Conservation (phyloP, 1,140 invertebrate genomes). For the Drosophila arizonae region DNA sequence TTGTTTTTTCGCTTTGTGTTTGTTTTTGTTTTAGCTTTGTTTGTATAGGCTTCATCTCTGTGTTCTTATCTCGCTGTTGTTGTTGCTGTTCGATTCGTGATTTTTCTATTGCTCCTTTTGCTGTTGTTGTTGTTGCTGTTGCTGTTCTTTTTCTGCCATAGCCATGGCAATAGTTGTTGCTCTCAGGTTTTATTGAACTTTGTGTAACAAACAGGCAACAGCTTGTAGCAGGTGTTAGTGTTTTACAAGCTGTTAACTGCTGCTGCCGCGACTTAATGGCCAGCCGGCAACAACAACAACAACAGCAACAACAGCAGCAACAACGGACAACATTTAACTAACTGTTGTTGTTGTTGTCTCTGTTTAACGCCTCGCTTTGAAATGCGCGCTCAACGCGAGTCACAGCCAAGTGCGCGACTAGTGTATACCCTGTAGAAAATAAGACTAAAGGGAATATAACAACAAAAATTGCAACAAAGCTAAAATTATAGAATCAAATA, state of each 20-base stretch:
- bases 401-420: no score
- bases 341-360: conserved; percentile 11
- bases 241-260: conserved; percentile 78
- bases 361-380: conserved; percentile 55
- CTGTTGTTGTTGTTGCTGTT: no score
- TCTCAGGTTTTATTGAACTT: conserved; percentile 72
- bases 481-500: no score
- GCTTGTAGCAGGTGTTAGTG: conserved; percentile 72
- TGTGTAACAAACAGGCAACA: conserved; percentile 33
- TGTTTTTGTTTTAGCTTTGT: conserved; percentile 18
- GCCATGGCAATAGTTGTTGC: conserved; percentile 1
- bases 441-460: no score
- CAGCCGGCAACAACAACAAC: conserved; percentile 29
- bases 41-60: conserved; percentile 33
- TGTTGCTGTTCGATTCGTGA: conserved; percentile 31
- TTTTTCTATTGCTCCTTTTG: conserved; percentile 72
- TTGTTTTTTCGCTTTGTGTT: no score
- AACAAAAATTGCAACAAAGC: no score
- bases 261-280: conserved; percentile 55
- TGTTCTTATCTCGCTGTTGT: conserved; percentile 27
- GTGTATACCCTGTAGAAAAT: background rate
- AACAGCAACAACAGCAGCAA: conserved; percentile 12
- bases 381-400: conserved; percentile 12
- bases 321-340: background rate
- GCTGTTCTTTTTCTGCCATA: no score